These are phyloP conservation scores for Zapus hudsonius DNA, from an alignment of 2,113 vertebrate genomes.

Conservation along the genomic window DNA sequence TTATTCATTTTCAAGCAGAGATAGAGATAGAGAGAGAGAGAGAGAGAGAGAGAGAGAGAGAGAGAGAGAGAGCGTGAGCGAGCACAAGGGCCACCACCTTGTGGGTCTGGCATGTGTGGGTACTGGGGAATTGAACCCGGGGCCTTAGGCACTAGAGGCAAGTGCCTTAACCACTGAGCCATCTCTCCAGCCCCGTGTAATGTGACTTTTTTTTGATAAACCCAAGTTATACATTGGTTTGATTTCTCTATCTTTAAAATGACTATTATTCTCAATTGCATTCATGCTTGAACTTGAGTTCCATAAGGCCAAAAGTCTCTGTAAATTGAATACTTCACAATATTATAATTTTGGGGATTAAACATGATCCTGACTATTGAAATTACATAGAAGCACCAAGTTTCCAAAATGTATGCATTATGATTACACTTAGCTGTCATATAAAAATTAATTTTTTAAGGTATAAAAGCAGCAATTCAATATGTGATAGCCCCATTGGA, in stretches of 20 bases:
- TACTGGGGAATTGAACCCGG: too few species aligned
- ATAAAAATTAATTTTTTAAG: constrained; percentile 44
- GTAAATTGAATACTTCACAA: background rate
- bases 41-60: too few species aligned
- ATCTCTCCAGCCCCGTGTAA: too few species aligned
- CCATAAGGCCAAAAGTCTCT: constrained; percentile 18
- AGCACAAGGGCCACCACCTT: too few species aligned
- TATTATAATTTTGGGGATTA: background rate
- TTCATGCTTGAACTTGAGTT: constrained; percentile 32
- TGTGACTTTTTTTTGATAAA: constrained; percentile 32
- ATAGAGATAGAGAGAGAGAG: too few species aligned
- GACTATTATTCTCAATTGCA: constrained; percentile 44
- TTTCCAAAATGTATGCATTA: background rate
- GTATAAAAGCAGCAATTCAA: background rate
- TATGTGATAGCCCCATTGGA: background rate
- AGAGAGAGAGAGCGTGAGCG: too few species aligned
- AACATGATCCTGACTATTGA: background rate
- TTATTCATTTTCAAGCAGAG: too few species aligned
- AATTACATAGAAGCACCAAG: constrained; percentile 11
- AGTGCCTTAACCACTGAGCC: too few species aligned
- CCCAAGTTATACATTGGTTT: background rate
- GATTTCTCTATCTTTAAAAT: constrained; percentile 47
- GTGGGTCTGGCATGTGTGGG: too few species aligned
- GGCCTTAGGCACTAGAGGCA: too few species aligned
- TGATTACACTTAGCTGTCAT: background rate